A percentile compares a stretch with the other conserved stretches of the same genome.
Conservation (phyloP, 2,797 vertebrate species). For the Epinephelus coioides region DNA sequence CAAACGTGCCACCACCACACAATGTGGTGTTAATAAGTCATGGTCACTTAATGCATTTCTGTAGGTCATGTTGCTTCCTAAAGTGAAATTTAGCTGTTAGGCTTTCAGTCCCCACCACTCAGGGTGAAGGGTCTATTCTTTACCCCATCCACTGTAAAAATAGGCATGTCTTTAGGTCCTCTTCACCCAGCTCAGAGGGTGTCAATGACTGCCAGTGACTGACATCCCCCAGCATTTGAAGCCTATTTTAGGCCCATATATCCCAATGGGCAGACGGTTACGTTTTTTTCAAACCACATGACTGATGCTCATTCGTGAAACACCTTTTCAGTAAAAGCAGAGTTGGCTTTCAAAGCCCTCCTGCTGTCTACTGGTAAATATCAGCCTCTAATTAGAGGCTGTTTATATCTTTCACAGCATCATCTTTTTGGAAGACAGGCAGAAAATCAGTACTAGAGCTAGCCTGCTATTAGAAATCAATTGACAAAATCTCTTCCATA, state of each 20-base stretch:
- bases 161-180: conserved; percentile 25
- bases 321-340: conserved; percentile 72
- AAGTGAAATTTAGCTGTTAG: not conserved
- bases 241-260: conserved; percentile 74
- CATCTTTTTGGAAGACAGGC: conserved; percentile 58
- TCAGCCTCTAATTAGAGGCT: conserved; percentile 80
- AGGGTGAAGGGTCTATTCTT: conserved; percentile 22
- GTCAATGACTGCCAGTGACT: conserved; percentile 60
- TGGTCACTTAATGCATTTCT: too few relatives aligned
- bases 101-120: conserved; percentile 7
- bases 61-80: too few relatives aligned
- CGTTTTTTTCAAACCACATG: conserved; percentile 78
- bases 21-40: too few relatives aligned
- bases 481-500: conserved; percentile 24
- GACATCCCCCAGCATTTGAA: conserved; percentile 45
- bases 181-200: conserved; percentile 26
- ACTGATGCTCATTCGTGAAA: conserved; percentile 69
- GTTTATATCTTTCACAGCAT: conserved; percentile 69
- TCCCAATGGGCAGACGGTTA: conserved; percentile 73
- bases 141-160: conserved; percentile 28
- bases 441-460: not conserved
- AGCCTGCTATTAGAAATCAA: conserved; percentile 38
- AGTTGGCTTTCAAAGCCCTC: conserved; percentile 77
- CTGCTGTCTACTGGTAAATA: conserved; percentile 85
- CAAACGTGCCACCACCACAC: too few relatives aligned